A percentile compares a stretch with the other conserved stretches of the same genome.
These are phyloP conservation scores for Orthosia gracilis DNA, from an alignment of 2,888 invertebrate genomes.

Conservation along the genomic window DNA sequence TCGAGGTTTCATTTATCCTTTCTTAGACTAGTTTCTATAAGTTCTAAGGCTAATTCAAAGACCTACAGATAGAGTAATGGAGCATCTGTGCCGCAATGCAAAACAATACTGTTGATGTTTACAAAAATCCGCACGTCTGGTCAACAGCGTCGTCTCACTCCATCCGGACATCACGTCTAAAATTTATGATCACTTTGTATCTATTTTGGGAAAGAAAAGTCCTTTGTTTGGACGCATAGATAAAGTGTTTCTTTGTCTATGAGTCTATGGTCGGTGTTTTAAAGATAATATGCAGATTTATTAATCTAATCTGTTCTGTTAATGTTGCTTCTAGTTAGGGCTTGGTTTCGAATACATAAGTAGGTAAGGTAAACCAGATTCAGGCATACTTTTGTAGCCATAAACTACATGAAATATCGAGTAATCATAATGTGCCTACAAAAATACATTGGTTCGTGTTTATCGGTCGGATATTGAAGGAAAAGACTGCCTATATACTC, in stretches of 20 bases:
- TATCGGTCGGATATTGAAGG: conserved; percentile 18
- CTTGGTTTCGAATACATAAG: not conserved
- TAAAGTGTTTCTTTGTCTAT: not conserved
- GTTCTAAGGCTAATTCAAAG: not conserved
- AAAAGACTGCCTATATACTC: not conserved
- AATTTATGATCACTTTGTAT: not conserved
- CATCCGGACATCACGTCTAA: conserved; percentile 26
- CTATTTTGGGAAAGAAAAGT: conserved; percentile 5
- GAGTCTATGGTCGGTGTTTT: not conserved
- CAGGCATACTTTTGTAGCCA: not conserved
- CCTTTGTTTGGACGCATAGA: not conserved
- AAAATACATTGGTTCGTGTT: conserved; percentile 23
- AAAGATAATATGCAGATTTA: not conserved
- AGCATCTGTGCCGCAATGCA: conserved; percentile 49
- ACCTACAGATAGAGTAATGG: conserved; percentile 36
- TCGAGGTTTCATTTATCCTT: not conserved
- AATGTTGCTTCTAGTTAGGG: not conserved
- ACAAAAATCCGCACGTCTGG: conserved; percentile 55
- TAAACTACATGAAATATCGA: not conserved
- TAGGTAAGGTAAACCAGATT: not conserved
- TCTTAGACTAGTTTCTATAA: not conserved
- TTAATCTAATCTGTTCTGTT: not conserved
- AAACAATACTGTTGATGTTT: conserved; percentile 63
- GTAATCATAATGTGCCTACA: not conserved
- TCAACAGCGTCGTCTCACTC: not conserved